Evolutionary conservation across 2,888 invertebrate genomes (phyloP), one percentile per base, ranked within the genome.

Genomic region (Oscheius sp.): DNA sequence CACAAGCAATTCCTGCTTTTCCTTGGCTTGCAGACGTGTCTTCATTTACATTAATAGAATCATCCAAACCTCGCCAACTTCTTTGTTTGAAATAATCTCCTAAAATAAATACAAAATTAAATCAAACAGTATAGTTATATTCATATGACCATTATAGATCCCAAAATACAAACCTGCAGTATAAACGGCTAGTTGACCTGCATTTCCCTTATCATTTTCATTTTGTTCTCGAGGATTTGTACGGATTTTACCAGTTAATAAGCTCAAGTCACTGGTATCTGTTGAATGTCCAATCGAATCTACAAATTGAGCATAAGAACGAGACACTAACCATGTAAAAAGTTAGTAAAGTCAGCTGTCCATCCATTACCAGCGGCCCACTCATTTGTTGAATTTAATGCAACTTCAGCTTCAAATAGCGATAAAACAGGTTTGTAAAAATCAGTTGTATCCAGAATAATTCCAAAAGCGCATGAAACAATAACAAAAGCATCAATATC

Each of bases 371-470:
- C 72, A 24, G 80, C 77, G 22, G 73, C 71, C 81, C 81, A 81
- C 32, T 63, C 32, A 36, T 70, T 67, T 20, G 57, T 57, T 9
- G 77, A 71, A 62, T 77, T 77, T 36, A 77, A 57, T 14, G 77
- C 77, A 33, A 72, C 73, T 88, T 97, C 96, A 24, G 96, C 89
- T 88, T 98, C 97, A 87, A 91, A 94, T 0, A 95, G 92, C 24
- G 94, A 93, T 0, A 94, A 91, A 57, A 98, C 91, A 0, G 96
- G 95, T 85, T 92, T 92, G 83, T 92, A 93, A 87, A 92, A 95
- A 65, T 95, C 94, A 80, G 91, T 90, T 56, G 91, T 91, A 62
- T 86, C 82, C 44, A 94, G 89, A 74, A 89, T 78, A 20, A 92
- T 91, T 84, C 93, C 94, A 87, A 95, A 93, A 1, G 94, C 91